Evolutionary conservation across 37 sponge, comb jelly and placozoan species (phyloP), one percentile per base, ranked within the genome.

Genomic region (Crambe crambe): DNA sequence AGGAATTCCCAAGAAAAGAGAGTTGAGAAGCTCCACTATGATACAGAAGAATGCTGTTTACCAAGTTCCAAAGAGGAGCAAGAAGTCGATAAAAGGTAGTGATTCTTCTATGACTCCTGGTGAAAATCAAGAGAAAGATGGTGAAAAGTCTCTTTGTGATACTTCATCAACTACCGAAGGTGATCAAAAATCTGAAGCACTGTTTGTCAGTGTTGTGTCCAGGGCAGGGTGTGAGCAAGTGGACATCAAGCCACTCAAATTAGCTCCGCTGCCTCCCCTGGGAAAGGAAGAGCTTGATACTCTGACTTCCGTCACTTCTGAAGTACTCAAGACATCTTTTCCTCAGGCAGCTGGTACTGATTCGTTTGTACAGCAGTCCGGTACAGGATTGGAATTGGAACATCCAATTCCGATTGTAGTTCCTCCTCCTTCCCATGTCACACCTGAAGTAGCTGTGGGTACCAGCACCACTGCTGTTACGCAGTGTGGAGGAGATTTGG

Each of bases 211-310:
- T 47, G 51, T 15, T 47, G 12, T 12, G 6, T 47, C 51, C 6
- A 47, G 6, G 51, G 51, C 51, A 15, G 51, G 12, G 6, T 15
- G 51, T 47, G 6, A 6, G 6, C 10, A 12, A 15, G 51, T 15
- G 51, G 12, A 47, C 6, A 47, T 15, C 12, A 12, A 67, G 69
- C 41, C 37, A 1, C 68, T 79, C 26, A 65, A 79, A 67, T 54
- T 79, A 3, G 79, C 69, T 1, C 79, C 79, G 2, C 69, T 79
- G 1, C 79, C 79, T 29, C 79, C 79, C 5, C 63, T 62, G 63
- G 15, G 63, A 8, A 62, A 62, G 25, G 63, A 62, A 62, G 63
- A 23, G 17, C 26, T 30, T 8, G 6, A 23, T 62, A 20, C 63
- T 62, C 30, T 30, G 6, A 27, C 30, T 62, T 8, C 26, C 15